phyloP scores from a whole-genome alignment of 2,113 vertebrate species.

The Pimephales promelas region DNA sequence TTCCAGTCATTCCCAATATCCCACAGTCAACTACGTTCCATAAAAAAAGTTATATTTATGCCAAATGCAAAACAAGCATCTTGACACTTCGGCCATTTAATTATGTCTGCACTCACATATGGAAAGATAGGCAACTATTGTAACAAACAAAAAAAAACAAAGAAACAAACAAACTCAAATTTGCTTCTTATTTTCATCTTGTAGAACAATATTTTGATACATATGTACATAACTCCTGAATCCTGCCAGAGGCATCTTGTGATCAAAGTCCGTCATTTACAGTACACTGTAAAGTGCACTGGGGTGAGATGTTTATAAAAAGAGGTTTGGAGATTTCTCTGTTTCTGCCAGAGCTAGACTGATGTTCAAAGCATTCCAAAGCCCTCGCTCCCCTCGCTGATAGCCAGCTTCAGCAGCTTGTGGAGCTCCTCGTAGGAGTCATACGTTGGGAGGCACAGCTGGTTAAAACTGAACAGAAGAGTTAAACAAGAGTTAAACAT shows the following conservation, averaged over 20 bases:
- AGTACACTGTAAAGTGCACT: slow-evolving; percentile 36
- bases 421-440: slow-evolving; percentile 99
- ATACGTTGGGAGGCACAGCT: slow-evolving; percentile 99
- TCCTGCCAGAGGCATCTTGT: slow-evolving; percentile 56
- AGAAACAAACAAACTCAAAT: background rate
- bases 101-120: slow-evolving; percentile 12
- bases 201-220: slow-evolving; percentile 36
- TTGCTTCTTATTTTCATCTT: background rate
- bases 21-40: slow-evolving; percentile 65
- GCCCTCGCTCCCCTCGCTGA: slow-evolving; percentile 97
- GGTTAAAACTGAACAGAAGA: slow-evolving; percentile 89
- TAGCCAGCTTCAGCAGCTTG: slow-evolving; percentile 97
- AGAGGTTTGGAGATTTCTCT: slow-evolving; percentile 37
- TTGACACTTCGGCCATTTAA: slow-evolving; percentile 45
- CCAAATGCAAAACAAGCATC: slow-evolving; percentile 53
- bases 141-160: slow-evolving; percentile 30
- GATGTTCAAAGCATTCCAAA: slow-evolving; percentile 94
- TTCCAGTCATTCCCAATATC: slow-evolving; percentile 55
- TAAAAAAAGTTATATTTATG: slow-evolving; percentile 61
- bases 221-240: slow-evolving; percentile 56
- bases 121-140: slow-evolving; percentile 29
- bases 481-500: background rate
- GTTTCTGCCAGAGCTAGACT: slow-evolving; percentile 12
- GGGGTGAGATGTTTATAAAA: slow-evolving; percentile 43
- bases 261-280: slow-evolving; percentile 39